Evolutionary conservation across 1,140 invertebrate genomes (phyloP), one percentile per base, ranked within the genome.

Genomic region (Diabrotica virgifera): DNA sequence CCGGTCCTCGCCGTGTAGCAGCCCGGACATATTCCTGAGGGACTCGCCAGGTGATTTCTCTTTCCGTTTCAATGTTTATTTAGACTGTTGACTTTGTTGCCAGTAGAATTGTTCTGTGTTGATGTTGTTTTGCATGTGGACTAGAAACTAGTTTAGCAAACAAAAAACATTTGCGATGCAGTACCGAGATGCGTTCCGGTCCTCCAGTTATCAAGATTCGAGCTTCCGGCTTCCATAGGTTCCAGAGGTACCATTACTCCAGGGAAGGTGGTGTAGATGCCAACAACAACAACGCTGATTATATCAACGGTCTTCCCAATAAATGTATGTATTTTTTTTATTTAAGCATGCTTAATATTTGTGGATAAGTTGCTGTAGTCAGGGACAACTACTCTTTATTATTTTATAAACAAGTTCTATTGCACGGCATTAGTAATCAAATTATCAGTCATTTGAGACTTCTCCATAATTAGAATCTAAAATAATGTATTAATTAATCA

Each of bases 251-350:
- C 50, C 61, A 67, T 35, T 65, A 63, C 60, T 59, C 65, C n/a
- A 53, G 64, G 37, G 63, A 68, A 13, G 46, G 24, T 12, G 61
- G 68, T 55, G 77, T 74, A 40, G 77, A 78, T 69, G 71, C 68
- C 70, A 78, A 78, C 74, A 77, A 77, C 68, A 78, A 78, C 70
- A 74, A 75, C 51, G 67, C 76, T 50, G 70, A 68, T 66, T 75
- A 70, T 68, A 72, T 68, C 69, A 74, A 62, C 62, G 70, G 70
- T 64, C 68, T 72, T 10, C 69, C 68, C 63, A 77, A 76, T 62
- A 78, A 78, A 72, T 78, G 77, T 78, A 78, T 71, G 77, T 78
- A 78, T 46, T 53, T 57, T 51, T 62, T 62, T 46, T 46, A 24
- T 24, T 24, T 24, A 24, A 24, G 24, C 24, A 24, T 24, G 24